Conservation (phyloP, 2,797 vertebrate genomes). For the Malacoctenus gilli region DNA sequence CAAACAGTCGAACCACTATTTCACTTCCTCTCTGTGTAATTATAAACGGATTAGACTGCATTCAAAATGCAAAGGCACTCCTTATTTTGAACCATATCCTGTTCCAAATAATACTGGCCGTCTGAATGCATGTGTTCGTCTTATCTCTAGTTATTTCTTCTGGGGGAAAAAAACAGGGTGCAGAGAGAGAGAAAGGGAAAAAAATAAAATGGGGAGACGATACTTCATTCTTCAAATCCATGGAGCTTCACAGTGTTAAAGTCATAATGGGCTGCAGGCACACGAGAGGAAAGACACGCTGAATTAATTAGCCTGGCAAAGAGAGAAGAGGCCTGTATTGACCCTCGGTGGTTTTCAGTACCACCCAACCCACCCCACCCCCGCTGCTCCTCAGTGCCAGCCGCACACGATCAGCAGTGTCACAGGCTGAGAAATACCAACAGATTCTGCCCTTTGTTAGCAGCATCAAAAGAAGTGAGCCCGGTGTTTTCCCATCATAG, state of each 20-base stretch:
- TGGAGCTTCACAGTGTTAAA: slow-evolving; percentile 73
- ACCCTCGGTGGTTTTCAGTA: slow-evolving; percentile 88
- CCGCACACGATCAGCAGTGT: slow-evolving; percentile 88
- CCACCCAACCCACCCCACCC: slow-evolving; percentile 42
- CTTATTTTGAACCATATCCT: slow-evolving; percentile 71
- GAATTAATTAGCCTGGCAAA: slow-evolving; percentile 97
- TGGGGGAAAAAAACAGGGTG: slow-evolving; percentile 29
- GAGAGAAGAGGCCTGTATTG: slow-evolving; percentile 84
- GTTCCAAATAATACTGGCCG: slow-evolving; percentile 57
- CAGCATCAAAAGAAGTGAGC: slow-evolving; percentile 82
- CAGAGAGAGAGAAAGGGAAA: slow-evolving; percentile 30
- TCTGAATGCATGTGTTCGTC: slow-evolving; percentile 55
- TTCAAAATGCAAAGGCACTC: slow-evolving; percentile 75
- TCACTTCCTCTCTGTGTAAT: slow-evolving; percentile 77
- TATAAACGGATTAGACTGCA: slow-evolving; percentile 82
- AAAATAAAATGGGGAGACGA: slow-evolving; percentile 41
- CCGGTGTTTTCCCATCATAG: slow-evolving; percentile 70
- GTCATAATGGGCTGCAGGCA: slow-evolving; percentile 88
- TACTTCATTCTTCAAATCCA: slow-evolving; percentile 69
- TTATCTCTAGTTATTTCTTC: slow-evolving; percentile 57
- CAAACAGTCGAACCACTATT: slow-evolving; percentile 71
- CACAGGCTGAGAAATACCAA: slow-evolving; percentile 93
- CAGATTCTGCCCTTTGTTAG: slow-evolving; percentile 84
- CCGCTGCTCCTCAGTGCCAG: slow-evolving; percentile 88
- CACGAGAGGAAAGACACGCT: slow-evolving; percentile 87